A percentile compares a stretch with the other conserved stretches of the same genome.
phyloP scores from a whole-genome alignment of 2,797 vertebrate species.

The Sebastes alutus region DNA sequence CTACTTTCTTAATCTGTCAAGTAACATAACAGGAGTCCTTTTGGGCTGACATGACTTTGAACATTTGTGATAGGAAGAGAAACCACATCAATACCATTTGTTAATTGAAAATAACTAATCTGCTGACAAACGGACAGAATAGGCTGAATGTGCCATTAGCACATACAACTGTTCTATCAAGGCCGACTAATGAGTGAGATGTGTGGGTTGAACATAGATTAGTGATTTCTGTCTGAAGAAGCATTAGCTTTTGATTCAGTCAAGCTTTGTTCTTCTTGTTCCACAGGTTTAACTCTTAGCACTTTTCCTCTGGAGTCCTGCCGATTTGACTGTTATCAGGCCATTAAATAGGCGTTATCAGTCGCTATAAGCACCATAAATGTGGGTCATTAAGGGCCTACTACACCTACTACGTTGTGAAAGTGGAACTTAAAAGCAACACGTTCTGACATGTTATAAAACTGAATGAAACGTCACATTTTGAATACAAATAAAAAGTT shows the following conservation, averaged over 20 bases:
- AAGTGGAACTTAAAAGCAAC: too few relatives aligned
- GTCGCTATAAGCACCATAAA: rapidly evolving
- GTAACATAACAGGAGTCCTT: slow-evolving; percentile 43
- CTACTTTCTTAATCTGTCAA: slow-evolving; percentile 67
- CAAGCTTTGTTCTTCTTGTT: neutral
- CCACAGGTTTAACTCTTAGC: neutral
- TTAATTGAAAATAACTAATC: slow-evolving; percentile 44
- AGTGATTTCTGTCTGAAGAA: neutral
- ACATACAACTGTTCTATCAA: neutral
- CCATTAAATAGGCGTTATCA: too few relatives aligned
- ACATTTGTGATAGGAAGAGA: slow-evolving; percentile 28
- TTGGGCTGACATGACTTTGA: slow-evolving; percentile 23
- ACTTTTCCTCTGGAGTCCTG: neutral
- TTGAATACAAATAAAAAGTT: too few relatives aligned
- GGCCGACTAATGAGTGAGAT: neutral
- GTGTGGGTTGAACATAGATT: neutral
- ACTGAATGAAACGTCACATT: too few relatives aligned
- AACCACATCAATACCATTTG: slow-evolving; percentile 29
- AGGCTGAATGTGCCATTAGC: neutral
- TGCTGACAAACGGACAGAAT: neutral
- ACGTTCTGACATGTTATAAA: too few relatives aligned
- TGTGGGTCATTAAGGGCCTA: too few relatives aligned
- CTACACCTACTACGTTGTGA: too few relatives aligned
- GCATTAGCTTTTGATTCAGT: neutral
- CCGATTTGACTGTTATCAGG: too few relatives aligned